phyloP scores from a whole-genome alignment of 1,140 invertebrate species.

The Tetranychus cinnabarinus region DNA sequence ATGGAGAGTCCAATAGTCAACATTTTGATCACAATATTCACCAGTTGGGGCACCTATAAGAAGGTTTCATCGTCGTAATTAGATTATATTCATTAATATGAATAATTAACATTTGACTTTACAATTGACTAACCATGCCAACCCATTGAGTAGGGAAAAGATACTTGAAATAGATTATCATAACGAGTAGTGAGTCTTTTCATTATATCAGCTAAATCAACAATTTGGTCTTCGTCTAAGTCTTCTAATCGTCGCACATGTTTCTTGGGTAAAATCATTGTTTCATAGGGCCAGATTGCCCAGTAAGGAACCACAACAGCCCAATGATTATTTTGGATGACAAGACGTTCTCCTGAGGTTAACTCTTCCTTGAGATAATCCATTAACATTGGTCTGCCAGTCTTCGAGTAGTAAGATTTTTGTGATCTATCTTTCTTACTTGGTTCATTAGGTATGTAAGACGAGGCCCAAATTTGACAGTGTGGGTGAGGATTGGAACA shows the following conservation, averaged over 20 bases:
- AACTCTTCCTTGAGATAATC: constrained; percentile 67
- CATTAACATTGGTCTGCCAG: constrained; percentile 43
- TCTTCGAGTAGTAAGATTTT: constrained; percentile 45
- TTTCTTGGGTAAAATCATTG: constrained; percentile 62
- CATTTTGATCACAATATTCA: constrained; percentile 28
- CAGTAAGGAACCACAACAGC: constrained; percentile 80
- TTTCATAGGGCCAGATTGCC: constrained; percentile 91
- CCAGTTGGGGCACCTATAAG: constrained; percentile 65
- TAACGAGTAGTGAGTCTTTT: constrained; percentile 70
- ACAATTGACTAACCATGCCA: constrained; percentile 55
- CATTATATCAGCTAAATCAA: constrained; percentile 46
- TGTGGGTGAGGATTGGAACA: constrained; percentile 96
- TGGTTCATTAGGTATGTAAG: constrained; percentile 69
- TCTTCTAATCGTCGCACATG: constrained; percentile 40
- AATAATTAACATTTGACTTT: no score
- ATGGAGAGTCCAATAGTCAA: constrained; percentile 76
- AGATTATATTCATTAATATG: neutral
- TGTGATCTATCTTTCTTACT: constrained; percentile 50
- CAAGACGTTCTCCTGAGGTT: constrained; percentile 56
- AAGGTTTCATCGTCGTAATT: neutral
- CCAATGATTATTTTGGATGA: constrained; percentile 62
- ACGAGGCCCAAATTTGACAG: constrained; percentile 77
- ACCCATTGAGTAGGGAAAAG: constrained; percentile 95
- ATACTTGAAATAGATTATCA: constrained; percentile 81
- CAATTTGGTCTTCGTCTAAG: constrained; percentile 19